phyloP scores from a whole-genome alignment of 2,888 invertebrate genomes.

The Hybos culiciformis region DNA sequence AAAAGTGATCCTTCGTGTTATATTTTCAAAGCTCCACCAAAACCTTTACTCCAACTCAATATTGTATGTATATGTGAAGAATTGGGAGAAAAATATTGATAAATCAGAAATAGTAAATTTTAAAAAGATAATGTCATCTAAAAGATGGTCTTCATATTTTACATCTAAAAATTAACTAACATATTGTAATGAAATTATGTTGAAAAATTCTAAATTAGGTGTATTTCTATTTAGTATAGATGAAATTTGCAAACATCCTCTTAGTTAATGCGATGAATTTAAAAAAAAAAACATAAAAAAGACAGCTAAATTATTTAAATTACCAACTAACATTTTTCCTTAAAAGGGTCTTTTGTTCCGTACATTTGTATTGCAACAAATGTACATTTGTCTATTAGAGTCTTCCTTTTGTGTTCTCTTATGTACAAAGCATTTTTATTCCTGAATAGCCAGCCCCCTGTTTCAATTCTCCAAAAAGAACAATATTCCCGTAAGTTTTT shows the following conservation, averaged over 20 bases:
- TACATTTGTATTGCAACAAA: too few relatives aligned
- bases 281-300: too few relatives aligned
- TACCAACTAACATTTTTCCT: too few relatives aligned
- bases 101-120: constrained; percentile 35
- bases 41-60: constrained; percentile 47
- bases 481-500: too few relatives aligned
- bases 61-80: constrained; percentile 55
- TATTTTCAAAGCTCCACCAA: constrained; percentile 41
- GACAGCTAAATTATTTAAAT: too few relatives aligned
- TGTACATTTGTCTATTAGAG: too few relatives aligned
- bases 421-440: too few relatives aligned
- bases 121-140: constrained; percentile 40
- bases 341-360: too few relatives aligned
- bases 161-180: constrained; percentile 35
- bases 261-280: too few relatives aligned
- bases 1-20: constrained; percentile 44
- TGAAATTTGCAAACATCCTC: constrained; percentile 38
- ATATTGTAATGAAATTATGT: constrained; percentile 49
- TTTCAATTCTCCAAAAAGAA: too few relatives aligned
- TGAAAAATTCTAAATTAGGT: constrained; percentile 49
- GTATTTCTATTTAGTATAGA: constrained; percentile 52
- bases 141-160: constrained; percentile 58
- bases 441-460: too few relatives aligned
- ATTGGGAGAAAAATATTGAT: constrained; percentile 41
- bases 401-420: too few relatives aligned